Evolutionary conservation across 2,113 vertebrate genomes (phyloP).

Genomic region (Leptosomus discolor): DNA sequence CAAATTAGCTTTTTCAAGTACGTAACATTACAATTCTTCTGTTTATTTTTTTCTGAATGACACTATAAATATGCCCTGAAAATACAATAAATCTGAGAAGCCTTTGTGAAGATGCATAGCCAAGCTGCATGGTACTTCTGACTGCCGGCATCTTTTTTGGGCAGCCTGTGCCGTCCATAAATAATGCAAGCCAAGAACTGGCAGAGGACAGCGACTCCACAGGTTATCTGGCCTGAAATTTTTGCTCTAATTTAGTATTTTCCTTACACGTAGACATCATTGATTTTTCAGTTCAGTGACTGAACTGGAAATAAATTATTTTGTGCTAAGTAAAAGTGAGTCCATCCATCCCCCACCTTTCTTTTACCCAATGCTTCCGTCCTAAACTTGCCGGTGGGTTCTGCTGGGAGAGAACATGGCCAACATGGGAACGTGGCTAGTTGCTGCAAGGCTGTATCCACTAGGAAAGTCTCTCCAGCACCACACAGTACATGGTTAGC

Average conservation of each 20-base stretch:
- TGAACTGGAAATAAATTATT: background rate
- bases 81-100: background rate
- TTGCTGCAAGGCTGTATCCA: background rate
- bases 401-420: background rate
- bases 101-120: background rate
- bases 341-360: accelerated
- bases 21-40: background rate
- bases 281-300: background rate
- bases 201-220: background rate
- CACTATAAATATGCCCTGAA: background rate
- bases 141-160: background rate
- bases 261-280: background rate
- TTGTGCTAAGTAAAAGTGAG: background rate
- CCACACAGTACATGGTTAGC: accelerated
- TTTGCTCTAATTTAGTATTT: background rate
- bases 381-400: background rate
- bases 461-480: background rate
- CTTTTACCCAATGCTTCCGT: background rate
- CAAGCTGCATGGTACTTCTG: background rate
- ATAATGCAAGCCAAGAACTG: background rate
- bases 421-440: background rate
- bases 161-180: background rate
- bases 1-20: background rate
- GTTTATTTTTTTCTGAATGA: background rate
- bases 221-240: background rate